Base-by-base conservation (phyloP, 2,888 invertebrate genomes). In the Drosophila subsilvestris region DNA sequence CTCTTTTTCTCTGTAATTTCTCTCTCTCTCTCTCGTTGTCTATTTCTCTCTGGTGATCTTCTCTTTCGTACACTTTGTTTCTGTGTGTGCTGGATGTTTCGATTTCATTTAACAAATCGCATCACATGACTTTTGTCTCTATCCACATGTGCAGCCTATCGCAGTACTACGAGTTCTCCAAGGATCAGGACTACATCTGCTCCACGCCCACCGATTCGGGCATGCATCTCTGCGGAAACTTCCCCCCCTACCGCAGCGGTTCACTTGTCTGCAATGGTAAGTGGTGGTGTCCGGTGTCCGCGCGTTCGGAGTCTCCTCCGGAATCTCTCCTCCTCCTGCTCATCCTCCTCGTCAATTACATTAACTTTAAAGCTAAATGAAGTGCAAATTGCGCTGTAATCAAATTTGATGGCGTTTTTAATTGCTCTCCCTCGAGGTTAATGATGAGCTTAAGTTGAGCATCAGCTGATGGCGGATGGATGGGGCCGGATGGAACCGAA, bases 131-230 rank as follows among this genome's bases (percentile, higher is more conserved):
- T 47, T 42, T 55, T 73, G 22, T 73, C 49, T 73, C 42, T 72
- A 42, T 57, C 56, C 51, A 49, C 69, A 63, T 66, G 37, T 37
- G 37, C 37, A 94, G 94, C 93, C 94, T 94, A 91, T 96, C 97
- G 87, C 95, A 96, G 91, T 97, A 96, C 94, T 98, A 97, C 94
- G 96, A 96, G 92, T 95, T 96, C 93, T 95, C 95, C 69, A 96
- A 96, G 93, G 97, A 97, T 90, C 95, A 97, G 93, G 99, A 99
- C 93, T 99, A 98, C 93, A 99, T 99, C 90, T 99, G 99, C 93
- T 97, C 98, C 78, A 95, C 96, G 83, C 95, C 96, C 42, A 97
- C 97, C 83, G 97, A 98, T 91, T 97, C 96, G 76, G 99, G 99
- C 37, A 98, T 99, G 98, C 98, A 99, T 92, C 93, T 94, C 45